phyloP scores from a whole-genome alignment of 2,113 vertebrate species.

The Pollachius pollachius region DNA sequence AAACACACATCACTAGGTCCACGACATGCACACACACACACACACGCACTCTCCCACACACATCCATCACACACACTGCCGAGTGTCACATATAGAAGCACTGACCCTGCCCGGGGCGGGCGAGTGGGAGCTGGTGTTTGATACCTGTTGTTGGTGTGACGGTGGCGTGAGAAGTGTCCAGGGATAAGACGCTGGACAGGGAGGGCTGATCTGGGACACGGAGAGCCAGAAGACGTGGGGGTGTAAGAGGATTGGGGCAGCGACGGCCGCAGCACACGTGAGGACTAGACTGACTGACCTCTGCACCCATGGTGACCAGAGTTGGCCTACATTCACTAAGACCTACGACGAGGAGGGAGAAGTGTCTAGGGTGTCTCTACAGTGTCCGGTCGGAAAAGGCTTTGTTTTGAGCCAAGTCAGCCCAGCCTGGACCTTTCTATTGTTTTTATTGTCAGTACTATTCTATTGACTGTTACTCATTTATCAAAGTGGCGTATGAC shows the following conservation, averaged over 20 bases:
- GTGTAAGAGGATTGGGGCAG: slow-evolving; percentile 68
- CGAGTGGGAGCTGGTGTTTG: slow-evolving; percentile 33
- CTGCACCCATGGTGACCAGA: slow-evolving; percentile 40
- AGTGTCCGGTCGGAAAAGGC: background rate
- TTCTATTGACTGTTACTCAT: no score
- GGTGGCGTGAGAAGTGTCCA: slow-evolving; percentile 42
- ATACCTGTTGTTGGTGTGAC: slow-evolving; percentile 62
- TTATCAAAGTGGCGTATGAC: no score
- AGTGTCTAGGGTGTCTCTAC: slow-evolving; percentile 19
- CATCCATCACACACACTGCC: no score
- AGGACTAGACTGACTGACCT: slow-evolving; percentile 56
- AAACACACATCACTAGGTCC: background rate
- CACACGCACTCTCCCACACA: no score
- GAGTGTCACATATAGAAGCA: no score
- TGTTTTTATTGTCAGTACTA: no score
- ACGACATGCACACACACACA: background rate
- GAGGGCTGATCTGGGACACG: slow-evolving; percentile 54
- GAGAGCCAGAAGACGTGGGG: slow-evolving; percentile 50
- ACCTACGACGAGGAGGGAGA: slow-evolving; percentile 10
- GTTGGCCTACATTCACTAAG: slow-evolving; percentile 58
- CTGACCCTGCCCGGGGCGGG: background rate
- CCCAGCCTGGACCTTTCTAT: no score
- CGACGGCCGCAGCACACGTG: slow-evolving; percentile 40
- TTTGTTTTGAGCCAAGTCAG: no score
- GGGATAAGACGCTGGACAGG: slow-evolving; percentile 53